Conservation (phyloP, 2,797 vertebrate species). For the Parauchenoglanis punctatus region DNA sequence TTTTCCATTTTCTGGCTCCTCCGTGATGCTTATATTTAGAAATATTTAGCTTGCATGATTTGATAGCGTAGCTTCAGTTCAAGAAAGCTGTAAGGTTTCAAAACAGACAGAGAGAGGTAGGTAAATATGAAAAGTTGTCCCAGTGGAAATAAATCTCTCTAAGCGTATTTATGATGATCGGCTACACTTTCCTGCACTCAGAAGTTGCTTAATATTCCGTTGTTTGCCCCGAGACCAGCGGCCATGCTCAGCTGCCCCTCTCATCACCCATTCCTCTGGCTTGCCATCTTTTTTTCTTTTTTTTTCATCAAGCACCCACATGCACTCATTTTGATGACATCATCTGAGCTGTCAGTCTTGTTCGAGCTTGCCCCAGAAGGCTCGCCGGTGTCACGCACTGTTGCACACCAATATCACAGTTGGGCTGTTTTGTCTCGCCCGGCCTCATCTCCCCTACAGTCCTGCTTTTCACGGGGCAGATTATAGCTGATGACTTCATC, state of each 20-base stretch:
- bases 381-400: conserved; percentile 66
- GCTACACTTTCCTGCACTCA: background rate
- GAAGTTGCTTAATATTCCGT: conserved; percentile 60
- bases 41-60: background rate
- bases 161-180: background rate
- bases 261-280: conserved; percentile 67
- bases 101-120: background rate
- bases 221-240: conserved; percentile 56
- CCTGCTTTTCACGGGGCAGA: conserved; percentile 61
- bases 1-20: background rate
- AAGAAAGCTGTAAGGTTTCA: background rate
- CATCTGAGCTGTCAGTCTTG: conserved; percentile 73
- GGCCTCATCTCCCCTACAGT: conserved; percentile 57
- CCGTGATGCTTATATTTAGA: background rate
- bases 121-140: background rate
- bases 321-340: conserved; percentile 75
- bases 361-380: conserved; percentile 64
- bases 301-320: conserved; percentile 57
- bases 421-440: conserved; percentile 49
- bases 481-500: conserved; percentile 76
- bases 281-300: conserved; percentile 58
- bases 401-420: conserved; percentile 68
- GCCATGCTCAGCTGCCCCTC: conserved; percentile 67
- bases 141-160: background rate
- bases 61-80: background rate